Evolutionary conservation across 2,888 invertebrate genomes (phyloP), one percentile per base, ranked within the genome.

Genomic region (Callimorpha dominula): DNA sequence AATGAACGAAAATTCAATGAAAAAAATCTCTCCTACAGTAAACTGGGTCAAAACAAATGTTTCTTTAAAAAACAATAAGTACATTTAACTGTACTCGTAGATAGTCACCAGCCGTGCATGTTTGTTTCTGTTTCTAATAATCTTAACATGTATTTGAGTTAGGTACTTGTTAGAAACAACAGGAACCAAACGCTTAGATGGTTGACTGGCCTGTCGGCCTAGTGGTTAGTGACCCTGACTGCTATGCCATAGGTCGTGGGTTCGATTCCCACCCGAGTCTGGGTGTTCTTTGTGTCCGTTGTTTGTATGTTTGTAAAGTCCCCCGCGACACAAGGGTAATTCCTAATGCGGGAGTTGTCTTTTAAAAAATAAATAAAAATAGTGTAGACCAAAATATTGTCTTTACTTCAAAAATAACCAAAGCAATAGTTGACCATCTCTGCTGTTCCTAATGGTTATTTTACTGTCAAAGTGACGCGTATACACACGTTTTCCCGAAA

Each of bases 81-180:
- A 83, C 85, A 87, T 88, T 85, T 91, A 90, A 90, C 90, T 90
- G 91, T 88, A 78, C 82, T 81, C 74, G 77, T 81, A 81, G 85
- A 83, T 83, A 87, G 79, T 81, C 85, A 85, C 70, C 84, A 85
- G 80, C 74, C 78, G 78, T 79, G 66, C 81, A 75, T 86, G 81
- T 87, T 86, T 87, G 84, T 87, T 87, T 84, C 85, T 84, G 84
- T 82, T 74, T 81, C 69, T 71, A 73, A 74, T 72, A 76, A 76
- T 78, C 69, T 73, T 70, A 82, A 80, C 76, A 78, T 68, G 49
- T 67, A 20, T 49, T 67, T 57, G n/a, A 40, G n/a, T 70, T 50
- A n/a, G n/a, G n/a, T n/a, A 31, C 63, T 73, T 68, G 66, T 73
- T 73, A 68, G 74, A 68, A 76, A 79, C 71, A 65, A 42, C 57